Conservation (phyloP, 2,113 vertebrate genomes). For the Equus quagga region DNA sequence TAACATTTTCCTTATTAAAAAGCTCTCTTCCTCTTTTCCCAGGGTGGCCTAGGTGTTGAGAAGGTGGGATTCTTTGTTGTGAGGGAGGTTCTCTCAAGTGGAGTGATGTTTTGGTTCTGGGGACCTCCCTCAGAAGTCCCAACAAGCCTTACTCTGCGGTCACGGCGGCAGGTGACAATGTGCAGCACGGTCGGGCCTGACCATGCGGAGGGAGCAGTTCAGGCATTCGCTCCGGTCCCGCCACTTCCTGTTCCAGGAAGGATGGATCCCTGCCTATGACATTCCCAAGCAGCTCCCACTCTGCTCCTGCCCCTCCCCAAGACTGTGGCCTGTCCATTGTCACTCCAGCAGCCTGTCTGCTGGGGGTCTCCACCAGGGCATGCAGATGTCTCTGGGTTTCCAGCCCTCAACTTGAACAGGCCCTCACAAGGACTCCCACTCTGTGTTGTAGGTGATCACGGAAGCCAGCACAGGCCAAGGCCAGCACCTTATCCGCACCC, state of each 20-base stretch:
- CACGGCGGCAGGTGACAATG: rapidly evolving
- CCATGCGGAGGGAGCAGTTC: too few species aligned
- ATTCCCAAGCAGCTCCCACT: neutral
- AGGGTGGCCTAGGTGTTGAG: neutral
- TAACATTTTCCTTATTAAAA: conserved; percentile 22
- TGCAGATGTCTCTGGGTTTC: rapidly evolving
- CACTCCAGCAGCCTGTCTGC: neutral
- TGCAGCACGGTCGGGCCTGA: neutral
- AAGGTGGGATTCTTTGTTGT: neutral
- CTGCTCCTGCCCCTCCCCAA: neutral
- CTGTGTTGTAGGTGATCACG: conserved; percentile 92
- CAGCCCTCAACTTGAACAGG: neutral
- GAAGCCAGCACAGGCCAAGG: conserved; percentile 93
- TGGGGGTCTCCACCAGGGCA: neutral
- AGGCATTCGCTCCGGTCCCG: rapidly evolving
- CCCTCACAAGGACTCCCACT: conserved; percentile 26
- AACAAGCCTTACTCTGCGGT: neutral
- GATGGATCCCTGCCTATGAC: neutral
- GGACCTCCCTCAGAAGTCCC: neutral
- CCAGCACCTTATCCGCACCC: conserved; percentile 89
- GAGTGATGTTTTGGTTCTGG: neutral
- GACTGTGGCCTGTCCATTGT: neutral
- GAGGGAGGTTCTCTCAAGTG: neutral
- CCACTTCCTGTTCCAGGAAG: neutral
- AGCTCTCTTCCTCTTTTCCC: neutral